Base-by-base conservation (phyloP, 2,797 vertebrate species). In the Micromesistius poutassou region DNA sequence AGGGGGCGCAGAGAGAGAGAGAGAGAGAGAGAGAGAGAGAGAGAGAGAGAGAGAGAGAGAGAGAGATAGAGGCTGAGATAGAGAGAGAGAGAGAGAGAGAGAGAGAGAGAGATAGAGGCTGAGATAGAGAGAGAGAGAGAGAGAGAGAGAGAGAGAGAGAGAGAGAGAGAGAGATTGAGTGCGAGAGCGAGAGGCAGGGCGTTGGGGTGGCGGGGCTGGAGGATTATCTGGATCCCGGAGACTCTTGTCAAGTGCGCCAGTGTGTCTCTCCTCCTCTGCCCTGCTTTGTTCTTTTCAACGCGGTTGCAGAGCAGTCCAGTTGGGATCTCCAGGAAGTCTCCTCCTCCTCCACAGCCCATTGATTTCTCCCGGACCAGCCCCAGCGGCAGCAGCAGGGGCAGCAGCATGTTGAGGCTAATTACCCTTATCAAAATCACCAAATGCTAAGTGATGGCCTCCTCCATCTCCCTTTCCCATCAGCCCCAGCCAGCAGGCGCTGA, bases 371-470 rank as follows among this genome's bases (percentile, higher is more conserved):
- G 40, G 12, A 13, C 13, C 16, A 22, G 86, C 83, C 86, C 81
- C 87, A 90, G 90, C 91, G 1, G 55, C 46, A 22, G 86, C 83
- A 87, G 81, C 87, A 90, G 90, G 91, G 1, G 55, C 46, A 22
- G 86, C 83, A 87, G 81, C 87, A 90, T 90, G 90, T 91, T 90
- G 89, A 86, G 85, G 82, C 89, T 93, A 94, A 94, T 94, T 93
- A 91, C 90, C 92, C 90, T 94, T 93, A 94, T 94, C 91, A 92
- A 92, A 93, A 91, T 88, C 91, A 82, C 82, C 87, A 87, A 84
- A 89, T 86, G 87, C 82, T 93, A 89, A 94, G 92, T 84, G 89
- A 92, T 87, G 84, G 50, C 81, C 73, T 86, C 85, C 85, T 93
- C 92, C 93, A 92, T 92, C 77, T 78, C 88, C 50, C 50, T 22